These are phyloP conservation scores for Pterocles gutturalis DNA, from an alignment of 2,113 vertebrate genomes.

Conservation along the genomic window DNA sequence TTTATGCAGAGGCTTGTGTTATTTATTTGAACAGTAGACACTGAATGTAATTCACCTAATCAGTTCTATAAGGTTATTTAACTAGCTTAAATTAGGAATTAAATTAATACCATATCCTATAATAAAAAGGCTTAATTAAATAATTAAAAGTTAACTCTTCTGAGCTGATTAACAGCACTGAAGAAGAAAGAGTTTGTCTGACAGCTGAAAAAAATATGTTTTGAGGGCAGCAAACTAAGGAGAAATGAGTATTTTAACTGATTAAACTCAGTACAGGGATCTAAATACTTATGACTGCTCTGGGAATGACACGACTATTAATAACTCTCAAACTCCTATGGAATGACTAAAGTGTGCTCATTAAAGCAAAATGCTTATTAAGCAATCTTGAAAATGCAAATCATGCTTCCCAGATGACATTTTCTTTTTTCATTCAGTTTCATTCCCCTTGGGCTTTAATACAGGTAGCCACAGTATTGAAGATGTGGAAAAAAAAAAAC, in stretches of 20 bases:
- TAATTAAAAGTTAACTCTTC: neutral
- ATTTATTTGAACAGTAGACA: constrained; percentile 19
- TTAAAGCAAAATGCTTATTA: constrained; percentile 37
- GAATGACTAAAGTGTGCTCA: neutral
- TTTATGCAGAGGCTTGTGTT: neutral
- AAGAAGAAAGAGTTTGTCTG: neutral
- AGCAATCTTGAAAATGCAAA: constrained; percentile 22
- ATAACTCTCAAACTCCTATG: neutral
- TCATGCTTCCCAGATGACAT: neutral
- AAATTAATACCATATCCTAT: constrained; percentile 28
- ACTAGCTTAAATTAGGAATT: constrained; percentile 38
- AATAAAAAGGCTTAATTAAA: constrained; percentile 48
- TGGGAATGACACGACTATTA: neutral
- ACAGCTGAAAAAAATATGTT: neutral
- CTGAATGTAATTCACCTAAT: constrained; percentile 32
- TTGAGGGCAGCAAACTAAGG: neutral
- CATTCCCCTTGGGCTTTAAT: neutral
- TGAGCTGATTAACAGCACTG: constrained; percentile 4
- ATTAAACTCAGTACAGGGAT: neutral
- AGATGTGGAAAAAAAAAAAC: neutral
- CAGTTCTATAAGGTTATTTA: constrained; percentile 33
- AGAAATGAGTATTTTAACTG: neutral
- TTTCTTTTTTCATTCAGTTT: neutral
- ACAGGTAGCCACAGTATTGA: neutral
- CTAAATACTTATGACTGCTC: constrained; percentile 29